These are phyloP conservation scores for Andrena minutula DNA, from an alignment of 2,888 invertebrate genomes.

Conservation along the genomic window DNA sequence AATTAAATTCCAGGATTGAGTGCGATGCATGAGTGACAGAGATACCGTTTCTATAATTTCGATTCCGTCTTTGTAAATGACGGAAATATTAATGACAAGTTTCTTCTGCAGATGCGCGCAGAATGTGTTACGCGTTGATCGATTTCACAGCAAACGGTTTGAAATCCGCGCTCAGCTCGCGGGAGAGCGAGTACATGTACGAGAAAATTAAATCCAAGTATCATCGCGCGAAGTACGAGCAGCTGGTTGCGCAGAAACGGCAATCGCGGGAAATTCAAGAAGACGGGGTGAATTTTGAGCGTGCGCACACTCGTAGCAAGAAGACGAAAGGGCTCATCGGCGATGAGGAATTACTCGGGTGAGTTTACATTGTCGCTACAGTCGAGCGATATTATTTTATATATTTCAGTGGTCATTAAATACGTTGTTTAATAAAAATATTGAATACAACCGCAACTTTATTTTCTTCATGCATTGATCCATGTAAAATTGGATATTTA, in stretches of 20 bases:
- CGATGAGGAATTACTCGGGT: conserved; percentile 29
- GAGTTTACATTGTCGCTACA: not conserved
- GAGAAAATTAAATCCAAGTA: conserved; percentile 34
- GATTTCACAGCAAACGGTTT: conserved; percentile 75
- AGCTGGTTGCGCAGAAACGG: conserved; percentile 11
- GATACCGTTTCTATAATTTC: too few relatives aligned
- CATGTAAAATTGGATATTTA: not conserved
- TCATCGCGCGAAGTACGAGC: conserved; percentile 26
- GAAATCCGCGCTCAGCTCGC: conserved; percentile 67
- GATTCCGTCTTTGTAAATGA: too few relatives aligned
- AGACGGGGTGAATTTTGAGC: not conserved
- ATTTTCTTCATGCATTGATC: not conserved
- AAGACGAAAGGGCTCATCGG: conserved; percentile 1
- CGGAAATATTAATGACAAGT: not conserved
- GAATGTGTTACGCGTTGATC: conserved; percentile 73
- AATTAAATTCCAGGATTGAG: too few relatives aligned
- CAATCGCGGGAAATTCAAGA: not conserved
- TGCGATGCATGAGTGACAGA: too few relatives aligned
- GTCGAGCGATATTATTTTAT: not conserved
- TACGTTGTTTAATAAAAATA: not conserved
- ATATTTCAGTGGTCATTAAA: not conserved
- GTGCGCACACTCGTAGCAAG: not conserved
- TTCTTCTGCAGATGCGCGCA: conserved; percentile 71
- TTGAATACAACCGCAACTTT: not conserved
- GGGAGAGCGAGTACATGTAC: conserved; percentile 31